Evolutionary conservation across 2,888 invertebrate species (phyloP), one percentile per base, ranked within the genome.

Genomic region (Drosophila borborema): DNA sequence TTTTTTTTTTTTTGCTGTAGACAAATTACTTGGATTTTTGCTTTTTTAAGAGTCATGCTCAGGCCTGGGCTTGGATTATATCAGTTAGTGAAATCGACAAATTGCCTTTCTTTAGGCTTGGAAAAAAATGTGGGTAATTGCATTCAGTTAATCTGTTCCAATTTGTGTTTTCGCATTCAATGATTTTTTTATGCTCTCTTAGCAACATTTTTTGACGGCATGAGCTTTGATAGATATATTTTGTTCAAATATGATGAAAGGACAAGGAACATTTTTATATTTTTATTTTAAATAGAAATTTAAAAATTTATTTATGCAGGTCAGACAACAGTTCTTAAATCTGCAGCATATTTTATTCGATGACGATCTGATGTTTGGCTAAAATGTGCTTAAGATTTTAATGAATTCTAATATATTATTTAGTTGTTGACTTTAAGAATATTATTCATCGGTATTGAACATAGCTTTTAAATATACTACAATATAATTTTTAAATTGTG

Each of bases 1-100:
- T 1, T 4, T 49, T 31, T n/a, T 31, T 18, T 53, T 34, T 34
- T 36, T 20, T 20, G n/a, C 36, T 36, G 7, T 0, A 4, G 36
- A 53, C 36, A 36, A 38, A 54, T 54, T 54, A 23, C 53, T 38
- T 23, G 10, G 38, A 9, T 53, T 38, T 53, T 53, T 38, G 16
- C 28, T 8, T 23, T 23, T 23, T 23, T 4, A 54, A 23, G 38
- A 54, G 20, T 36, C 53, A 54, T 23, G 18, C 16, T 23, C 1
- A 23, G 20, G 43, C 23, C 23, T 46, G 16, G 20, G 34, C 23
- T 46, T 23, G 20, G 18, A 2, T 16, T 14, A 0, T 14, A 14
- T 34, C 20, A 56, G 56, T 4, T 34, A 10, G 4, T 10, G 5
- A 45, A n/a, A 12, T 10, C 5, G 34, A 45, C 31, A 45, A 58